Conservation (phyloP, 2,797 vertebrate species). For the Vultur gryphus region DNA sequence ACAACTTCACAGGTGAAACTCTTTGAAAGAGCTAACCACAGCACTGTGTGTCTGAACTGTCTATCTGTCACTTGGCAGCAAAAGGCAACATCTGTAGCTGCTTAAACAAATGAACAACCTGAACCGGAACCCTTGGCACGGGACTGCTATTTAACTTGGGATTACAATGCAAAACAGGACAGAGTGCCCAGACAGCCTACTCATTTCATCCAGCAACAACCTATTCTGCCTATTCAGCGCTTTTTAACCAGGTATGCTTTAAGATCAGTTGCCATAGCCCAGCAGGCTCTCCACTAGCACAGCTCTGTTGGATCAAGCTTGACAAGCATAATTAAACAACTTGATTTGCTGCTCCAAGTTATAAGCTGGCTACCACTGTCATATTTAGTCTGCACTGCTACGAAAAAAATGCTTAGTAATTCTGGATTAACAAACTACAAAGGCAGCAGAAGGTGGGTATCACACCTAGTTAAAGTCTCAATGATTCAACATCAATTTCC, state of each 20-base stretch:
- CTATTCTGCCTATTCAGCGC: not conserved
- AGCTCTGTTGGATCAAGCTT: not conserved
- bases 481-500: not conserved
- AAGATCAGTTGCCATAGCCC: not conserved
- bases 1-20: slow-evolving; percentile 26
- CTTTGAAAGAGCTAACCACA: not conserved
- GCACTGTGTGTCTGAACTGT: not conserved
- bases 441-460: not conserved
- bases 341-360: not conserved
- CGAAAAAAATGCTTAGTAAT: not conserved
- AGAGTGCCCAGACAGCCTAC: not conserved
- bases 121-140: not conserved
- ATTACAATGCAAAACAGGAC: slow-evolving; percentile 11
- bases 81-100: slow-evolving; percentile 27
- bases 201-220: not conserved
- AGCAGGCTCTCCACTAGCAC: not conserved
- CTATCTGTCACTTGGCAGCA: not conserved
- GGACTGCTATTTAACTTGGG: slow-evolving; percentile 1
- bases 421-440: not conserved
- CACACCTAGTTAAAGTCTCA: not conserved
- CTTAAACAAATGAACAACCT: not conserved
- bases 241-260: not conserved
- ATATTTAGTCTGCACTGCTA: not conserved
- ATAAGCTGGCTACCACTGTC: not conserved
- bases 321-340: not conserved